Conservation (phyloP, 2,888 invertebrate genomes). For the Amblyteles armatorius region DNA sequence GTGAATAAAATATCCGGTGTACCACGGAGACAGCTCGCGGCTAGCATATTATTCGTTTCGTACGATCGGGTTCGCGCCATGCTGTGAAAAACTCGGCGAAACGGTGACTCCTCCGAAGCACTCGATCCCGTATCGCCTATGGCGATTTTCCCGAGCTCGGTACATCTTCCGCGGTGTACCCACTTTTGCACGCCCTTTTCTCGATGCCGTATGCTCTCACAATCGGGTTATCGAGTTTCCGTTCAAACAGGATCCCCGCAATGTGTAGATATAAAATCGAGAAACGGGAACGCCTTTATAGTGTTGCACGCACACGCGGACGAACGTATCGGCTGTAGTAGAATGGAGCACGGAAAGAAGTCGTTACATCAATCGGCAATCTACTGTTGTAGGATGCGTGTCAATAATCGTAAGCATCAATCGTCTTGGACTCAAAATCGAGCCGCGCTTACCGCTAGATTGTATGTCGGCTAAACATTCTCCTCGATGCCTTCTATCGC, state of each 20-base stretch:
- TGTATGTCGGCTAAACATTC: neutral
- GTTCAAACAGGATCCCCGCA: neutral
- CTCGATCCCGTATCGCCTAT: slow-evolving; percentile 58
- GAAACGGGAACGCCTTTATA: slow-evolving; percentile 2
- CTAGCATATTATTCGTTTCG: slow-evolving; percentile 63
- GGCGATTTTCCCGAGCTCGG: slow-evolving; percentile 54
- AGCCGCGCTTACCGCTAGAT: neutral
- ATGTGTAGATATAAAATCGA: slow-evolving; percentile 10
- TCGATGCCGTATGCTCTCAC: slow-evolving; percentile 4
- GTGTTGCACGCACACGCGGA: neutral
- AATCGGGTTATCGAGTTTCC: slow-evolving; percentile 9
- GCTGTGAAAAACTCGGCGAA: slow-evolving; percentile 35
- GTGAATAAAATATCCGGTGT: slow-evolving; percentile 58
- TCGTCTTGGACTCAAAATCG: slow-evolving; percentile 12
- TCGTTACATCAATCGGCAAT: slow-evolving; percentile 27
- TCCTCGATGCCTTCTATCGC: neutral
- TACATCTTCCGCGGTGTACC: slow-evolving; percentile 37
- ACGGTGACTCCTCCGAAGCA: slow-evolving; percentile 42
- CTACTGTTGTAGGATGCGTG: slow-evolving; percentile 34
- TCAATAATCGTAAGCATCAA: slow-evolving; percentile 35
- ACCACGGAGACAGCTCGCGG: slow-evolving; percentile 54
- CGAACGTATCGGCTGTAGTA: neutral
- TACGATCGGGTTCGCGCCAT: slow-evolving; percentile 50
- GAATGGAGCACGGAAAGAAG: slow-evolving; percentile 32
- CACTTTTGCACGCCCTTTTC: slow-evolving; percentile 10